These are phyloP conservation scores for Dysmachus trigonus DNA, from an alignment of 2,888 invertebrate species.

Conservation along the genomic window DNA sequence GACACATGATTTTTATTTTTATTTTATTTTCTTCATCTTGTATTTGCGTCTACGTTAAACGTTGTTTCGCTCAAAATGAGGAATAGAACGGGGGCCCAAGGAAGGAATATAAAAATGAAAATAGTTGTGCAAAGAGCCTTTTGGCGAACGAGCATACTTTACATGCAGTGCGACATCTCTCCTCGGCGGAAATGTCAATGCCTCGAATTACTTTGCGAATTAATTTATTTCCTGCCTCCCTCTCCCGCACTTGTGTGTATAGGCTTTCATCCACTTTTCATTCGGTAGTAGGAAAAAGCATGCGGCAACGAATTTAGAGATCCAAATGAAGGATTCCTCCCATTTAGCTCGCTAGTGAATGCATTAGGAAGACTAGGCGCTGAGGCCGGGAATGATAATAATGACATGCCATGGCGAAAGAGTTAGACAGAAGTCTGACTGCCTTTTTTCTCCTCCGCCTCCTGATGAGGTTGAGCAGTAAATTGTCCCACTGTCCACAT, in stretches of 20 bases:
- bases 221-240: slow-evolving; percentile 41
- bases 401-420: slow-evolving; percentile 27
- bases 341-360: slow-evolving; percentile 17
- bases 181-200: slow-evolving; percentile 37
- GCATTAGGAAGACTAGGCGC: slow-evolving; percentile 4
- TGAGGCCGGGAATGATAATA: not conserved
- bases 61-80: slow-evolving; percentile 29
- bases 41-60: not conserved
- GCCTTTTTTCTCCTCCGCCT: not conserved
- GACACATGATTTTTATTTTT: slow-evolving; percentile 16
- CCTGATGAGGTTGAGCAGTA: not conserved
- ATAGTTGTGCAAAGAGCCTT: slow-evolving; percentile 25
- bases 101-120: slow-evolving; percentile 30
- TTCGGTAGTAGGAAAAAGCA: not conserved
- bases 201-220: slow-evolving; percentile 40
- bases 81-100: slow-evolving; percentile 1
- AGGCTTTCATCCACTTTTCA: slow-evolving; percentile 21
- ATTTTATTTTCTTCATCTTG: not conserved
- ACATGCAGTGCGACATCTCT: slow-evolving; percentile 35
- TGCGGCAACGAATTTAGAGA: slow-evolving; percentile 31
- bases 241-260: slow-evolving; percentile 30
- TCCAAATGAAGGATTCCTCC: slow-evolving; percentile 39
- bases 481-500: not conserved
- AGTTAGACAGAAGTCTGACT: slow-evolving; percentile 5
- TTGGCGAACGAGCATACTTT: slow-evolving; percentile 11